Base-by-base conservation (phyloP, 1,140 invertebrate species). In the Ctenoplectra terminalis region DNA sequence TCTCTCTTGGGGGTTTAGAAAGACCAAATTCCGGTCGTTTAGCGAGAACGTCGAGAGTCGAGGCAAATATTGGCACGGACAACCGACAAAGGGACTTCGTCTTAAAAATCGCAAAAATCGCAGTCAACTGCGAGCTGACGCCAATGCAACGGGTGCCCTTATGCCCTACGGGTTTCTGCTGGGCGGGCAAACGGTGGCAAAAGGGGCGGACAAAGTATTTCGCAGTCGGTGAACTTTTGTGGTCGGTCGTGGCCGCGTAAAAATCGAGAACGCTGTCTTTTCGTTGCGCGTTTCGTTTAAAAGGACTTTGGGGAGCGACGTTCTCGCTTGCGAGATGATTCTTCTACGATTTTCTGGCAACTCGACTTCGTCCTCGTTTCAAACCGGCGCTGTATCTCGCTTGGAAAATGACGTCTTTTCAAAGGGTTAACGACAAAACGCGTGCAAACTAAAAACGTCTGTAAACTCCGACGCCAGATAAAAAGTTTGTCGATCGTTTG, bases 111-210 rank as follows among this genome's bases (percentile, higher is more conserved):
- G 31, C n/a, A 61, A 58, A 63, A 54, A 73, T 63, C 34, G 58
- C 29, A 46, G 34, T 2, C 69, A 43, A 52, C 26, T 15, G 34
- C 56, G 58, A 34, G 20, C 74, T n/a, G 69, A 73, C 77, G 58
- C 48, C 67, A 37, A 64, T 81, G 82, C 71, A 74, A 54, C 48
- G 60, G 77, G 67, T 72, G 67, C 85, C 84, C 85, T 69, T 78
- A 82, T 86, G 73, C 78, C 78, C 69, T 50, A 40, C 67, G 52
- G 84, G 78, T 56, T 46, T 56, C 60, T 37, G 46, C n/a, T 58
- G 72, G 66, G 40, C 58, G 48, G 71, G 60, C 61, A 60, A 69
- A 85, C 79, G 69, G 54, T 81, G 66, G 71, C 63, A 82, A 77
- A 85, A 31, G 70, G 78, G 78, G 78, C 78, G 78, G 70, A 56